Percentiles rank a stretch among this genome's conserved stretches.
Conservation (phyloP, 1,140 invertebrate genomes). For the Araneus ventricosus region DNA sequence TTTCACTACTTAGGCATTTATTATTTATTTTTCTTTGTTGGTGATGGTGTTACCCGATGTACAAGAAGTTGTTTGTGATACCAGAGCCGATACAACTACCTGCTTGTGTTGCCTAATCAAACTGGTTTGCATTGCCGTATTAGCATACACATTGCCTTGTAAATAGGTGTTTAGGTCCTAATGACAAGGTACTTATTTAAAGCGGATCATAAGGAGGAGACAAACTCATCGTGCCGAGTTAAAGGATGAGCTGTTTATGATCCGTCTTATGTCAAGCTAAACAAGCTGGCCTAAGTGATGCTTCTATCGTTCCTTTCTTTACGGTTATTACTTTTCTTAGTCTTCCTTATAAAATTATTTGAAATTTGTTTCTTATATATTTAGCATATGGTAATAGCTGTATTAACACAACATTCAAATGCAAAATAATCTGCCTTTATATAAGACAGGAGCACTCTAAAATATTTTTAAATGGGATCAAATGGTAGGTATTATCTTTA, state of each 20-base stretch:
- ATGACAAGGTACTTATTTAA: slow-evolving; percentile 35
- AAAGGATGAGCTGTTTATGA: neutral
- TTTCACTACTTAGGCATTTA: neutral
- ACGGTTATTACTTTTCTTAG: no score
- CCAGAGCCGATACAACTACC: neutral
- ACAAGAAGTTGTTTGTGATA: neutral
- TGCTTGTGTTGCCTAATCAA: neutral
- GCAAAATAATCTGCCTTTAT: no score
- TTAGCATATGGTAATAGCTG: no score
- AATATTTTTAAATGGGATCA: no score
- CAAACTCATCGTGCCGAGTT: neutral
- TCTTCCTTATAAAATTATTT: no score
- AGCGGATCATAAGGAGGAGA: neutral
- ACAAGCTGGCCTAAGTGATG: neutral
- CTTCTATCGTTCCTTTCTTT: no score
- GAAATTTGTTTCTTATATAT: no score
- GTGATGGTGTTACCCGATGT: neutral
- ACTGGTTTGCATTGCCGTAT: slow-evolving; percentile 23
- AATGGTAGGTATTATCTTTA: no score
- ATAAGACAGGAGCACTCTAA: no score
- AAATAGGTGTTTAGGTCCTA: slow-evolving; percentile 47
- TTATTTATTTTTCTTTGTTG: neutral
- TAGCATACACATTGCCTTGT: slow-evolving; percentile 44
- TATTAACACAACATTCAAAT: no score
- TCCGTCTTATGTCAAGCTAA: neutral